These are phyloP conservation scores for Conchocele bisecta DNA, from an alignment of 2,888 invertebrate genomes.

Conservation along the genomic window DNA sequence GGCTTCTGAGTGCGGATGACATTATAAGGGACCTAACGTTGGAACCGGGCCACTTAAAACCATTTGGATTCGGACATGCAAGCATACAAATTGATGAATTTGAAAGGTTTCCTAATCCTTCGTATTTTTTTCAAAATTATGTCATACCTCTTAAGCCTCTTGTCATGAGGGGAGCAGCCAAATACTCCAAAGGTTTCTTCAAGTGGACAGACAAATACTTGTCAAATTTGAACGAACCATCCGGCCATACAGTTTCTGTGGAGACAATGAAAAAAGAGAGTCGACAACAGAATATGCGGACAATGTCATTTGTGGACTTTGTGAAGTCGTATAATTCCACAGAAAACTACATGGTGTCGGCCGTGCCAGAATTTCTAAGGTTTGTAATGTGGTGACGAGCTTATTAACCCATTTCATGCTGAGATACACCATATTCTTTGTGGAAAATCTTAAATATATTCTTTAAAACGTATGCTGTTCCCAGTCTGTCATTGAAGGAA, in stretches of 20 bases:
- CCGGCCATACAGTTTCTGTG: conserved; percentile 65
- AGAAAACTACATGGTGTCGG: conserved; percentile 79
- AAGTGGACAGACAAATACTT: conserved; percentile 81
- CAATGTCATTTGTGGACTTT: conserved; percentile 77
- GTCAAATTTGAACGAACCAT: conserved; percentile 62
- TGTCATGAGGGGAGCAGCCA: conserved; percentile 75
- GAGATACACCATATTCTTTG: no score
- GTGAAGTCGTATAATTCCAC: conserved; percentile 74
- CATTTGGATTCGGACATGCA: conserved; percentile 75
- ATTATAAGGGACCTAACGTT: conserved; percentile 53
- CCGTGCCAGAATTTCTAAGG: conserved; percentile 76
- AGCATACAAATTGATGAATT: conserved; percentile 65
- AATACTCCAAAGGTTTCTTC: conserved; percentile 69
- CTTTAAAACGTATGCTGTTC: no score
- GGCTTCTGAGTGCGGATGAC: no score
- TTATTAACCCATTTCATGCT: no score
- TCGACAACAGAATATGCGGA: conserved; percentile 65
- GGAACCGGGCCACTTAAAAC: conserved; percentile 73
- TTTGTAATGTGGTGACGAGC: no score
- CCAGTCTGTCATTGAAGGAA: no score
- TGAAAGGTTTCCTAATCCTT: conserved; percentile 68
- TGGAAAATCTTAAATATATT: no score
- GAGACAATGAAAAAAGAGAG: conserved; percentile 81
- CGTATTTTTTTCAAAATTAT: conserved; percentile 74
- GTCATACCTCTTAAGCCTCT: conserved; percentile 71